Evolutionary conservation across 92 coral and sea anemone genomes (phyloP).

Genomic region (Epizoanthus stellaris): DNA sequence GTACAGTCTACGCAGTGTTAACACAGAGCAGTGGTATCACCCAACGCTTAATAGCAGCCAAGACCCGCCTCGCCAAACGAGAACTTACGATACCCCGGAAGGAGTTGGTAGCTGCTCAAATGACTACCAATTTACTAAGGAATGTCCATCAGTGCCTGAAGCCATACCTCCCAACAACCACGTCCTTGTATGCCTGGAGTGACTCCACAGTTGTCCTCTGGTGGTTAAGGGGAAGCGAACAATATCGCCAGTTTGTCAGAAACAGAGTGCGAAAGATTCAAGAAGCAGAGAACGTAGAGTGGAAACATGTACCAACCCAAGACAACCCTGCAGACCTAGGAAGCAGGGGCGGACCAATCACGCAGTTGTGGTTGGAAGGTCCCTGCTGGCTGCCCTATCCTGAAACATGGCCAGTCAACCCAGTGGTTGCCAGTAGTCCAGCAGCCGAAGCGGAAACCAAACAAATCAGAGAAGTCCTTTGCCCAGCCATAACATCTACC

Average conservation of each 20-base stretch:
- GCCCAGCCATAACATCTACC: neutral
- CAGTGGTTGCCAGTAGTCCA: neutral
- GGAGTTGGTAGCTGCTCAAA: conserved; percentile 38
- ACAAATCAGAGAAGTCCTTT: conserved; percentile 10
- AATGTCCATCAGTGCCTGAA: conserved; percentile 16
- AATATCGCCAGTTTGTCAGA: conserved; percentile 17
- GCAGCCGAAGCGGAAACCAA: conserved; percentile 36
- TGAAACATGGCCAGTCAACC: conserved; percentile 43
- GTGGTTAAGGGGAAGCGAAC: conserved; percentile 18
- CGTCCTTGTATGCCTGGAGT: neutral
- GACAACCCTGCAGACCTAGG: conserved; percentile 27
- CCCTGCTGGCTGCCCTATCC: conserved; percentile 39
- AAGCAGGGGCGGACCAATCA: conserved; percentile 2
- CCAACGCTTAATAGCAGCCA: conserved; percentile 55
- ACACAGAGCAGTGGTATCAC: conserved; percentile 34
- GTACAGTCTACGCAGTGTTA: conserved; percentile 64
- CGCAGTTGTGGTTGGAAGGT: conserved; percentile 25
- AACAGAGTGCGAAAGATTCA: conserved; percentile 24
- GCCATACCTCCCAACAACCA: neutral
- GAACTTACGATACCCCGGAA: conserved; percentile 38
- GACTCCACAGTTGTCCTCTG: conserved; percentile 31
- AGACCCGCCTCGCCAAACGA: conserved; percentile 18
- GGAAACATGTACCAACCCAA: conserved; percentile 36
- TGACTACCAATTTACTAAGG: conserved; percentile 33
- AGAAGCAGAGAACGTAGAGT: neutral